phyloP scores from a whole-genome alignment of 1,140 invertebrate genomes.

The Eupristina koningsbergeri region DNA sequence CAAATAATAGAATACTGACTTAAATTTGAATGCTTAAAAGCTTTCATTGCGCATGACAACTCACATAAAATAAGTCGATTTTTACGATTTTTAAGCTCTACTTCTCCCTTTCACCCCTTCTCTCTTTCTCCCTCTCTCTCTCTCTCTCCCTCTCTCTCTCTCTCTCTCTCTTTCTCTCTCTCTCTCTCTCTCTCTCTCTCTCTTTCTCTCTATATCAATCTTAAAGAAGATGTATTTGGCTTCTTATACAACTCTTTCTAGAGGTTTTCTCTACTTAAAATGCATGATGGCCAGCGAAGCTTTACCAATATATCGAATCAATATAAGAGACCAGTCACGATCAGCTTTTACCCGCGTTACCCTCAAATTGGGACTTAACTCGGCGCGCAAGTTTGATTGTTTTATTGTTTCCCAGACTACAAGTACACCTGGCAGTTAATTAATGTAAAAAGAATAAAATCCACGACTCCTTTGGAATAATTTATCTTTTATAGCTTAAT shows the following conservation, averaged over 20 bases:
- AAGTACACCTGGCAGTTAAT: not conserved
- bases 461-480: not conserved
- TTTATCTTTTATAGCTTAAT: not conserved
- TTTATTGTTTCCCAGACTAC: constrained; percentile 19
- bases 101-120: no score
- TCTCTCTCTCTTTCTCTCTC: not conserved
- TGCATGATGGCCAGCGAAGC: not conserved
- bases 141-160: not conserved
- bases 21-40: no score
- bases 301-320: constrained; percentile 42
- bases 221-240: constrained; percentile 29
- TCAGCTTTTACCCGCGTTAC: constrained; percentile 16
- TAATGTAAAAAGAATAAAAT: constrained; percentile 8
- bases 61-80: no score
- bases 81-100: not conserved
- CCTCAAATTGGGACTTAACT: constrained; percentile 23
- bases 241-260: not conserved
- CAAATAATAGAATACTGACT: no score
- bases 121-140: no score
- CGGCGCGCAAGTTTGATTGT: constrained; percentile 28
- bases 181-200: not conserved
- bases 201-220: not conserved
- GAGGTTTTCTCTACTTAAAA: not conserved
- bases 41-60: no score
- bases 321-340: constrained; percentile 19